Percentiles rank a stretch among this genome's conserved stretches.
These are phyloP conservation scores for Cryptoblepharus egeriae DNA, from an alignment of 2,797 vertebrate genomes.

Conservation along the genomic window DNA sequence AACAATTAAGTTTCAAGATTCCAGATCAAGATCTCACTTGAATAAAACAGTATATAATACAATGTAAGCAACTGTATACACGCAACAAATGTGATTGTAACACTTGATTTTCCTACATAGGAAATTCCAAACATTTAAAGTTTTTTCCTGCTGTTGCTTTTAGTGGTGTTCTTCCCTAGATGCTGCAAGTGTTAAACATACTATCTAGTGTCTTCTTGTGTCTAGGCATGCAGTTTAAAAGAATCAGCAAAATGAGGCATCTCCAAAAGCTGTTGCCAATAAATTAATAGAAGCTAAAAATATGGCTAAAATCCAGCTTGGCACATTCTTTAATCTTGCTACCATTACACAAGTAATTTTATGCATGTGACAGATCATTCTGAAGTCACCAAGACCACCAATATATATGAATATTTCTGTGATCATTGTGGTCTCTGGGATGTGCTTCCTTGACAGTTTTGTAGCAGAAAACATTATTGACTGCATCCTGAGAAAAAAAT, in stretches of 20 bases:
- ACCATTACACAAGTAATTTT: neutral
- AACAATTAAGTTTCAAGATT: neutral
- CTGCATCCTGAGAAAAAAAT: neutral
- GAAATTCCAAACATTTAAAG: neutral
- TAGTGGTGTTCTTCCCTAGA: neutral
- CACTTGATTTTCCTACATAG: neutral
- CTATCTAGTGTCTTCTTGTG: neutral
- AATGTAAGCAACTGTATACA: neutral
- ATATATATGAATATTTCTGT: neutral
- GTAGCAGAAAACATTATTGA: constrained; percentile 26
- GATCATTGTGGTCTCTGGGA: constrained; percentile 14
- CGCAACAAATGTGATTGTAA: neutral
- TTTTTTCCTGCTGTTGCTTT: neutral
- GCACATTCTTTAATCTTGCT: neutral
- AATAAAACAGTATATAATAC: neutral
- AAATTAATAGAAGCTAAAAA: neutral
- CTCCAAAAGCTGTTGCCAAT: neutral
- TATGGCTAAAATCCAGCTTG: neutral
- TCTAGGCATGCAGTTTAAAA: neutral
- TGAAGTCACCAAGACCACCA: neutral
- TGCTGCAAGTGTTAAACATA: neutral
- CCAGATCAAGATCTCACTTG: neutral
- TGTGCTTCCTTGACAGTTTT: constrained; percentile 21
- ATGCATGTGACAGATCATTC: neutral
- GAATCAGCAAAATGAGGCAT: neutral